Evolutionary conservation across 2,113 vertebrate genomes (phyloP).

Genomic region (Platysteira castanea): DNA sequence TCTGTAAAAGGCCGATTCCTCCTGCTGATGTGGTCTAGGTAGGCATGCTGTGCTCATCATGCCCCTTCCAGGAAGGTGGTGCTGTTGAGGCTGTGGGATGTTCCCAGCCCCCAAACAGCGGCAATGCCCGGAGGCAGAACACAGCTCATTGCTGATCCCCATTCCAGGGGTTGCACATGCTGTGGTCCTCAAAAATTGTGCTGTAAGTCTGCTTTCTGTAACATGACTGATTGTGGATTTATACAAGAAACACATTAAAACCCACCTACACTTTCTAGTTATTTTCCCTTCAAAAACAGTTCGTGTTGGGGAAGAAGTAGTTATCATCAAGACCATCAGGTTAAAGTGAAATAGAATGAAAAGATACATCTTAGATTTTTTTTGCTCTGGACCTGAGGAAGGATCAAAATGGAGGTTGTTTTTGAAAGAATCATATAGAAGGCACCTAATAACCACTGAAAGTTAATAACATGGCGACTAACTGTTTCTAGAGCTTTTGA

Average conservation of each 20-base stretch:
- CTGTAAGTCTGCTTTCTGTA: background rate
- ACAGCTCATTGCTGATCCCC: background rate
- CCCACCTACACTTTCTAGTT: fast-evolving
- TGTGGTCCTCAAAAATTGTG: background rate
- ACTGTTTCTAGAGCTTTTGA: background rate
- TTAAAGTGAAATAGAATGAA: background rate
- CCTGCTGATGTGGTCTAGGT: background rate
- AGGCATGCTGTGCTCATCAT: background rate
- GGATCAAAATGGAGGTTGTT: background rate
- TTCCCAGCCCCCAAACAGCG: background rate
- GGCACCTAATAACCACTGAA: background rate
- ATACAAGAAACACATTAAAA: background rate
- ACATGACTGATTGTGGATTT: background rate
- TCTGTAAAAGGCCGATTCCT: background rate
- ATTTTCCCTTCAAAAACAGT: background rate
- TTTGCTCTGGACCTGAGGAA: background rate
- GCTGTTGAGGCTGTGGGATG: background rate
- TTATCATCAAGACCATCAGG: background rate
- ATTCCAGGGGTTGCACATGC: background rate
- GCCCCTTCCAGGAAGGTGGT: background rate
- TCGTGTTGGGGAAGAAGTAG: background rate
- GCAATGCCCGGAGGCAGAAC: background rate
- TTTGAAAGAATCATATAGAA: background rate
- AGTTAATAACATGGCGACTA: background rate
- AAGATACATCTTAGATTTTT: background rate